Percentiles rank a stretch among this genome's conserved stretches.
Evolutionary conservation across 2,113 vertebrate genomes (phyloP).

Genomic region (Gopherus flavomarginatus): DNA sequence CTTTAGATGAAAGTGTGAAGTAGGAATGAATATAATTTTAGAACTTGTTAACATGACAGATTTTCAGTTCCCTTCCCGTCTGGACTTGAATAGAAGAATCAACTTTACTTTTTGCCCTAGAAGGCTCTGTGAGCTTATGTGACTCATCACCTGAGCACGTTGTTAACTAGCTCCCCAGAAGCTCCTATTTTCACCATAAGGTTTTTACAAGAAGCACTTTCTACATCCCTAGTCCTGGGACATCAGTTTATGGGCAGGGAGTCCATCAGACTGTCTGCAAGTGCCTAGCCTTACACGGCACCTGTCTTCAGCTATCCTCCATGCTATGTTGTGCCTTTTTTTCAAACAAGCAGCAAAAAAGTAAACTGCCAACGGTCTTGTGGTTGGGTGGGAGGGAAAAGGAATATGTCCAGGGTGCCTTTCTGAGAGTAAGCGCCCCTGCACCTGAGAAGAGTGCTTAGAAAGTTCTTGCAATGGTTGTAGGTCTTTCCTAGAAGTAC

Average conservation of each 20-base stretch:
- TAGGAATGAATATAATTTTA: not conserved
- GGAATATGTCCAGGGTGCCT: not conserved
- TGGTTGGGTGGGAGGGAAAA: not conserved
- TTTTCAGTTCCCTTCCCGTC: not conserved
- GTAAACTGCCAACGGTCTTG: not conserved
- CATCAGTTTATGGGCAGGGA: not conserved
- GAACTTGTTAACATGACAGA: not conserved
- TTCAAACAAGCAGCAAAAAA: not conserved
- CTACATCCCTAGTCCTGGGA: not conserved
- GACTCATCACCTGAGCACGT: not conserved
- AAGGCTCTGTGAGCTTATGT: not conserved
- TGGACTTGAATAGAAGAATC: not conserved
- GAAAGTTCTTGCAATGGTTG: not conserved
- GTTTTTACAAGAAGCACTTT: rapidly evolving
- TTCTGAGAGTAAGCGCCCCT: not conserved
- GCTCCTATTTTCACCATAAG: not conserved
- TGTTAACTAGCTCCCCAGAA: not conserved
- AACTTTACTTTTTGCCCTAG: rapidly evolving
- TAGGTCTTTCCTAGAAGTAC: not conserved
- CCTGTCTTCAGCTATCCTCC: not conserved
- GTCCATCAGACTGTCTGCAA: not conserved
- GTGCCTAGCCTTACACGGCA: not conserved
- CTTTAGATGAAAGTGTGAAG: not conserved
- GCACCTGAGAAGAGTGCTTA: not conserved
- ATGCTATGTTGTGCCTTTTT: not conserved